Evolutionary conservation across 2,797 vertebrate species (phyloP).

Genomic region (Jordanella pulchra): DNA sequence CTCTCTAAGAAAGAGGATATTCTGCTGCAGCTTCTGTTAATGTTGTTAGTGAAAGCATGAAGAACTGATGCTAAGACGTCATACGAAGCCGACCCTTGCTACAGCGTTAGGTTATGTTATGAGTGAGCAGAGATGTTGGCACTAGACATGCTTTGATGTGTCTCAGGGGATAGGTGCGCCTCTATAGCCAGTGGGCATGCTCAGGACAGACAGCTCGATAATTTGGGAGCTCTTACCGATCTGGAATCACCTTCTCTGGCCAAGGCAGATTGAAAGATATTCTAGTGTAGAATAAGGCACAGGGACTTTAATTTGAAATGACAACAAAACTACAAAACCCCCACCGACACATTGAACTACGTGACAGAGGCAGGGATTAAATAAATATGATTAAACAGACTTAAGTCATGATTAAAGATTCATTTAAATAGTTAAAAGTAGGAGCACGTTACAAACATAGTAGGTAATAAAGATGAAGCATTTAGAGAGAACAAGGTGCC

Average conservation of each 20-base stretch:
- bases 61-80: conserved; percentile 18
- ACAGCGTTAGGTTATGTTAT: conserved; percentile 17
- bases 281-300: conserved; percentile 89
- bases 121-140: conserved; percentile 48
- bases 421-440: background rate
- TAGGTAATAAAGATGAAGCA: background rate
- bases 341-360: background rate
- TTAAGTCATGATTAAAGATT: background rate
- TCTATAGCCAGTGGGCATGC: conserved; percentile 78
- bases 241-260: conserved; percentile 94
- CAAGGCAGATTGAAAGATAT: conserved; percentile 98
- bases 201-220: conserved; percentile 63
- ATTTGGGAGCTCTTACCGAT: conserved; percentile 89
- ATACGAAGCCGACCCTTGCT: conserved; percentile 5
- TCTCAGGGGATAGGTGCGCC: conserved; percentile 26
- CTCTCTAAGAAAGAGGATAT: conserved; percentile 17
- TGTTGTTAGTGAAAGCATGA: conserved; percentile 74
- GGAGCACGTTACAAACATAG: background rate
- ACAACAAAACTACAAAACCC: conserved; percentile 12
- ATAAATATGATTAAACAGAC: background rate
- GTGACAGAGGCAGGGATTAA: conserved; percentile 3
- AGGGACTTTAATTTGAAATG: conserved; percentile 67
- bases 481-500: conserved; percentile 15
- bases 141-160: conserved; percentile 66
- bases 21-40: conserved; percentile 27